These are phyloP conservation scores for Podarcis lilfordi DNA, from an alignment of 2,797 vertebrate genomes.

Conservation along the genomic window DNA sequence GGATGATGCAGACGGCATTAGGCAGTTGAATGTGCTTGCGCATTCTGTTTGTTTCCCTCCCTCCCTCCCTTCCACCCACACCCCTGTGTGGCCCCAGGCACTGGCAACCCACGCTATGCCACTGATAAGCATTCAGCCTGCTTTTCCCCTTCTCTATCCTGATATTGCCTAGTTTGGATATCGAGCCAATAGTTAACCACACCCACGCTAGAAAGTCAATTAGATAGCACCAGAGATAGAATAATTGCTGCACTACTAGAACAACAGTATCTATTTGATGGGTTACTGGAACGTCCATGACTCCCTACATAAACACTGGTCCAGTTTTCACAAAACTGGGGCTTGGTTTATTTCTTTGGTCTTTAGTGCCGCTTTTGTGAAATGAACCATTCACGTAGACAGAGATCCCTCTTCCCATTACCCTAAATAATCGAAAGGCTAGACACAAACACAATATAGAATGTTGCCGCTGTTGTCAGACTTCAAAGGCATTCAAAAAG, in stretches of 20 bases:
- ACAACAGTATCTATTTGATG: background rate
- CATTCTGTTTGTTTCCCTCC: too few species aligned
- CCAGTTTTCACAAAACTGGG: background rate
- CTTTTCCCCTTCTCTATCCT: background rate
- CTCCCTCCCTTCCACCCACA: too few species aligned
- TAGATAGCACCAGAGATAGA: background rate
- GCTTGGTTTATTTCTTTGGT: background rate
- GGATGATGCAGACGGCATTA: too few species aligned
- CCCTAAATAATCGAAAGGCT: background rate
- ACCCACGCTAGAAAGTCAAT: background rate
- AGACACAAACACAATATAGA: background rate
- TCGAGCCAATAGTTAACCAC: background rate
- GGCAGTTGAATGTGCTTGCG: too few species aligned
- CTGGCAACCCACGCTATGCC: too few species aligned
- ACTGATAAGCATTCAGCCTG: background rate
- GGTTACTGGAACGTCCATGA: background rate
- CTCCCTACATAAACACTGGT: background rate
- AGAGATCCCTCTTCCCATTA: background rate
- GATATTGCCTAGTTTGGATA: too few species aligned
- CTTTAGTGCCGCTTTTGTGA: conserved; percentile 3
- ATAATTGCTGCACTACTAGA: background rate
- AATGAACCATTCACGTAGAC: background rate
- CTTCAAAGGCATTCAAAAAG: conserved; percentile 28
- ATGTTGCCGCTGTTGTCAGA: conserved; percentile 16
- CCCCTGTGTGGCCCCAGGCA: too few species aligned